Percentiles rank a stretch among this genome's conserved stretches.
Evolutionary conservation across 2,113 vertebrate species (phyloP).

Genomic region (Chionis minor): DNA sequence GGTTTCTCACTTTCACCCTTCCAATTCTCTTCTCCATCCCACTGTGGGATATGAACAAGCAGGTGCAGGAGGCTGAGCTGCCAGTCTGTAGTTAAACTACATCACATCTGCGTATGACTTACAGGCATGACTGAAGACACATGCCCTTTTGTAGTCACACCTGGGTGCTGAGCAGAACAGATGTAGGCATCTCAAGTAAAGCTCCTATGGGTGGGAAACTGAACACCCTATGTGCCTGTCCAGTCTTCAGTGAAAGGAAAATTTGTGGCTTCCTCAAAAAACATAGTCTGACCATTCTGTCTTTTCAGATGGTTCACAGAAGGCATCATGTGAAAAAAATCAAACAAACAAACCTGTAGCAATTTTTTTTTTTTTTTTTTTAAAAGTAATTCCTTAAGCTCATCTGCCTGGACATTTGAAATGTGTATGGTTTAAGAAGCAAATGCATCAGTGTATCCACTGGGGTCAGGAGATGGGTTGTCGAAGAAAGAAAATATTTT

Average conservation of each 20-base stretch:
- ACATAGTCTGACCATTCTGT: neutral
- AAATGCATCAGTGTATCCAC: neutral
- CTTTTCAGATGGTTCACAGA: neutral
- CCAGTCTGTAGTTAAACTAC: neutral
- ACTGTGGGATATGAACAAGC: rapidly evolving
- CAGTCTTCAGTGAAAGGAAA: neutral
- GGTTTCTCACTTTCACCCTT: neutral
- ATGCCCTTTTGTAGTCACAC: neutral
- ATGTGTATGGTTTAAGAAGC: neutral
- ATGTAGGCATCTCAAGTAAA: neutral
- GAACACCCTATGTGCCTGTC: neutral
- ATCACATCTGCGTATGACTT: neutral
- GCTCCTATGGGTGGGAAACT: neutral
- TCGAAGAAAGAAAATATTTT: neutral
- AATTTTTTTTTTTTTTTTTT: too few relatives aligned
- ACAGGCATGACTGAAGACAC: neutral
- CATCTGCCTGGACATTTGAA: neutral
- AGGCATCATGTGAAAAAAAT: rapidly evolving
- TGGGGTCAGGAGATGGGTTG: neutral
- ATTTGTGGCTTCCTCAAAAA: neutral
- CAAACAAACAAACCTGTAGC: neutral
- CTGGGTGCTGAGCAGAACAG: neutral
- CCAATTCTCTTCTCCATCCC: neutral
- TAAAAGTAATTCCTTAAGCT: neutral
- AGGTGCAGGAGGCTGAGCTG: neutral